A percentile compares a stretch with the other conserved stretches of the same genome.
These are phyloP conservation scores for Chrysotoxum bicinctum DNA, from an alignment of 2,888 invertebrate genomes.

Conservation along the genomic window DNA sequence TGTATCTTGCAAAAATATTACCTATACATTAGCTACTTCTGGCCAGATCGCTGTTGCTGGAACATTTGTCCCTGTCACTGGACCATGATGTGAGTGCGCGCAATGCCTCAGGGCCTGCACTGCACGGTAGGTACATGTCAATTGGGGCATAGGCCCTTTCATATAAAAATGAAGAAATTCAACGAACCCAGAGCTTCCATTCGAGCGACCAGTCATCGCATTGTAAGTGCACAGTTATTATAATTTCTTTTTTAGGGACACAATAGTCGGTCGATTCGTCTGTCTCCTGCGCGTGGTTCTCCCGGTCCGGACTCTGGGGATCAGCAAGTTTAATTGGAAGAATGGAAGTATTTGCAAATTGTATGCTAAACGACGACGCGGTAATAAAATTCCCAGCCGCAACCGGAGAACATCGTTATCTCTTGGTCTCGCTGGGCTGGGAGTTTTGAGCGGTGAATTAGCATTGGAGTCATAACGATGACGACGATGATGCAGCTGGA, in stretches of 20 bases:
- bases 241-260: slow-evolving; percentile 68
- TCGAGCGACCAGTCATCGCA: neutral
- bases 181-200: slow-evolving; percentile 15
- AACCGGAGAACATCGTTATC: slow-evolving; percentile 47
- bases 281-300: neutral
- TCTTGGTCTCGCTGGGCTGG: slow-evolving; percentile 20
- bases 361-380: slow-evolving; percentile 70
- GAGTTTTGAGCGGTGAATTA: slow-evolving; percentile 62
- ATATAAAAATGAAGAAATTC: slow-evolving; percentile 72
- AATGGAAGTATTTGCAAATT: slow-evolving; percentile 65
- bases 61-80: slow-evolving; percentile 69
- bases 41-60: slow-evolving; percentile 14
- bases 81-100: slow-evolving; percentile 58
- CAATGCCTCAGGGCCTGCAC: slow-evolving; percentile 12
- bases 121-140: slow-evolving; percentile 67
- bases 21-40: neutral
- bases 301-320: slow-evolving; percentile 31
- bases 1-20: slow-evolving; percentile 11
- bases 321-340: slow-evolving; percentile 67
- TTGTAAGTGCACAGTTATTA: slow-evolving; percentile 66
- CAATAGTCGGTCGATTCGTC: slow-evolving; percentile 34
- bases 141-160: slow-evolving; percentile 59
- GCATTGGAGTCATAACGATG: slow-evolving; percentile 70
- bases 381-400: slow-evolving; percentile 66
- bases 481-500: slow-evolving; percentile 46